Conservation (phyloP, 2,888 invertebrate species). For the Boloria selene region DNA sequence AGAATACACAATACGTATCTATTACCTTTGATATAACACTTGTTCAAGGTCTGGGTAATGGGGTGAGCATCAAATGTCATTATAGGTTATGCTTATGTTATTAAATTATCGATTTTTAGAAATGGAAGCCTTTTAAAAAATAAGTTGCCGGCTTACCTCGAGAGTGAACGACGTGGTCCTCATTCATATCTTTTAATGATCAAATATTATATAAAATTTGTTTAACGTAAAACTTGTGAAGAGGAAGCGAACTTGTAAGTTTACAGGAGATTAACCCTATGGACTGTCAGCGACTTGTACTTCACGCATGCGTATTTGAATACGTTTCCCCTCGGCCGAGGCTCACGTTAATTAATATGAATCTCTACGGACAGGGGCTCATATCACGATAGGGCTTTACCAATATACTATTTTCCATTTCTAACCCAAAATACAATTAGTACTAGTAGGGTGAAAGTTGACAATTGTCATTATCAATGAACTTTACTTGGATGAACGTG, state of each 20-base stretch:
- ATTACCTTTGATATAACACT: not conserved
- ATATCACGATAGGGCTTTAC: constrained; percentile 12
- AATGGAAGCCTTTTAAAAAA: constrained; percentile 42
- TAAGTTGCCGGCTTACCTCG: constrained; percentile 84
- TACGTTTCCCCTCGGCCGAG: constrained; percentile 32
- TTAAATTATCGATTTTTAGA: constrained; percentile 72
- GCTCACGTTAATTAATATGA: constrained; percentile 37
- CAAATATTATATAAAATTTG: constrained; percentile 65
- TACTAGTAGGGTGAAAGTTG: too few species aligned
- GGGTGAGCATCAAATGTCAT: constrained; percentile 4
- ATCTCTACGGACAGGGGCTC: constrained; percentile 19
- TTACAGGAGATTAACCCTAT: constrained; percentile 45
- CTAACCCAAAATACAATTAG: too few species aligned
- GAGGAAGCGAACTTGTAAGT: constrained; percentile 42
- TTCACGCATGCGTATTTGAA: constrained; percentile 43
- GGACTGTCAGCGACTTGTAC: constrained; percentile 37
- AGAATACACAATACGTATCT: not conserved
- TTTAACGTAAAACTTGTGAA: constrained; percentile 45
- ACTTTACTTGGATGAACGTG: too few species aligned
- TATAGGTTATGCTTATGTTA: constrained; percentile 73
- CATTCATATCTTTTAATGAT: constrained; percentile 89
- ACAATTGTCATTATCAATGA: too few species aligned
- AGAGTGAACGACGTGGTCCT: constrained; percentile 92
- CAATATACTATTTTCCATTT: not conserved
- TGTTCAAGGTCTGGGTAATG: not conserved